Evolutionary conservation across 2,888 invertebrate species (phyloP).

Genomic region (Adineta ricciae): DNA sequence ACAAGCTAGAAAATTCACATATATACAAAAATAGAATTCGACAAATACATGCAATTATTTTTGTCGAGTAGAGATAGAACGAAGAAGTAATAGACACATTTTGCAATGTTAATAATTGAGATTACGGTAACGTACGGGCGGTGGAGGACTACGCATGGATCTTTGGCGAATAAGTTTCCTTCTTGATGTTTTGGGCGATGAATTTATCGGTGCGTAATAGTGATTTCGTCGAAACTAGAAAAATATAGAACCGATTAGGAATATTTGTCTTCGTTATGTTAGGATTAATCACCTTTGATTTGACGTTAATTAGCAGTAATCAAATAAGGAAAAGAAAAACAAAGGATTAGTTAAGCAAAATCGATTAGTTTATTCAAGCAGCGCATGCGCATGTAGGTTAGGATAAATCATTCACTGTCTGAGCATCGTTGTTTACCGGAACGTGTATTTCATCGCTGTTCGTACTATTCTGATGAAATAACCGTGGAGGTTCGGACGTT

Average conservation of each 20-base stretch:
- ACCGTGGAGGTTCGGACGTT: not conserved
- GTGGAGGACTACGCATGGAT: not conserved
- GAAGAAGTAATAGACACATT: not conserved
- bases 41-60: not conserved
- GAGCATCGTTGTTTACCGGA: not conserved
- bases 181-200: not conserved
- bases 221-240: not conserved
- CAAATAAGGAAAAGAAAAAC: not conserved
- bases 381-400: not conserved
- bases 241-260: not conserved
- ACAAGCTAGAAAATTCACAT: not conserved
- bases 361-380: not conserved
- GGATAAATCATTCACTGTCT: not conserved
- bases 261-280: not conserved
- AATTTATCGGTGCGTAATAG: not conserved
- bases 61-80: not conserved
- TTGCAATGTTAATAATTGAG: not conserved
- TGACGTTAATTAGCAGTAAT: not conserved
- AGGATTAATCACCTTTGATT: not conserved
- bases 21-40: not conserved
- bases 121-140: not conserved
- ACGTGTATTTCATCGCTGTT: not conserved
- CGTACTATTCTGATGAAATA: not conserved
- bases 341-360: not conserved
- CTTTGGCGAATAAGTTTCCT: not conserved